Base-by-base conservation (phyloP, 2,888 invertebrate genomes). In the Drosophila birchii region DNA sequence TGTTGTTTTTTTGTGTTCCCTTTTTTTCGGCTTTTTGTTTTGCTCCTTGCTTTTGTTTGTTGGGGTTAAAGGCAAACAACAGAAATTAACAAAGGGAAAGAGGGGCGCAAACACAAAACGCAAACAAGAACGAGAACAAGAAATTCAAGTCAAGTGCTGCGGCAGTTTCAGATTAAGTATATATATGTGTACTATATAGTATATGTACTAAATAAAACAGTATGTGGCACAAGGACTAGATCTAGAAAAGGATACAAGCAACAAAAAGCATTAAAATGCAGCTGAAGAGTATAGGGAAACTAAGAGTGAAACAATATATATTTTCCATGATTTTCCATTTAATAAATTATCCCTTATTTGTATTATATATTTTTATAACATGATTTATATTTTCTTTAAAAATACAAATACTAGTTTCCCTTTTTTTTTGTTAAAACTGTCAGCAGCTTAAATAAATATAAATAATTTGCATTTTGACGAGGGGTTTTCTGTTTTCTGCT, bases 111-210 rank as follows among this genome's bases (percentile, higher is more conserved):
- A 79, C 57, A 69, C 69, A 71, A 45, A 45, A 53, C 32, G 61
- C 39, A 55, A 45, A 57, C 60, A 38, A 54, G 36, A 47, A 67
- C 45, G 34, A 66, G 61, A 58, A 59, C 59, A 53, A 76, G 69
- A 78, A 75, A 84, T 84, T 81, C 78, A 87, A 85, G 86, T 82
- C 88, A 82, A 82, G 88, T 82, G 81, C 79, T 87, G 87, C 81
- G 82, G 71, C 80, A 69, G 39, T 47, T 43, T 23, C 41, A 64
- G 66, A 64, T 64, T 64, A 41, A 43, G 38, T 43, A 49, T 39
- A 41, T 32, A 34, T 32, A 20, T 8, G 11, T 43, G 9, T 56
- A 1, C 7, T 20, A 16, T 36, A 20, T 57, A 5, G 1, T 59
- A 29, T 55, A 23, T 18, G 14, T n/a, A 34, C 29, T 14, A 18